Base-by-base conservation (phyloP, 1,140 invertebrate genomes). In the Halictus rubicundus region DNA sequence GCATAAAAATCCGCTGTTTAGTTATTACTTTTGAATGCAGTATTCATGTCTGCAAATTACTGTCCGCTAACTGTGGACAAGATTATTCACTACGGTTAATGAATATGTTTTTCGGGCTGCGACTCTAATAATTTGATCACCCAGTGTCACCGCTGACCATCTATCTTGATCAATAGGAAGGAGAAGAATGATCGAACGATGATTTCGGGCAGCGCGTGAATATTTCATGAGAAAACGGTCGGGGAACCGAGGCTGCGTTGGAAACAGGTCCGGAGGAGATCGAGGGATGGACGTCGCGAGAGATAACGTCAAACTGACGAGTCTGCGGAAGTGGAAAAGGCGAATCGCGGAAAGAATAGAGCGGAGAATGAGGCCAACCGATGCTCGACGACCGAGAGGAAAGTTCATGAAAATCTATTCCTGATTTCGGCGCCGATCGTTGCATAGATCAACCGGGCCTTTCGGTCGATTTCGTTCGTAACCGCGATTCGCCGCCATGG, bases 331-430 rank as follows among this genome's bases (percentile, higher is more conserved):
- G 52, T 25, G 73, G 25, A 60, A 46, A 46, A 46, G 42, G 14
- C 42, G 42, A 14, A 10, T 46, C 42, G 42, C 12, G 54, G 54
- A 52, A 52, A 21, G 49, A 52, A 52, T 5, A 16, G 49, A 46
- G 0, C 2, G 0, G 49, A 21, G 49, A 52, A 52, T 52, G 5
- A 52, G 49, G 49, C 19, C 49, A 52, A 16, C 19, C 49, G 16
- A 16, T 46, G 42, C 9, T 1, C 42, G 42, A 32, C 60, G 49
- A 6, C 14, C 76, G 59, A 16, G 81, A 80, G 27, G 83, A 86
- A 89, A 88, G 87, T 89, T 87, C 80, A 90, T 88, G 88, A 89
- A 90, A 91, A 91, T 90, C 82, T 89, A 89, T 89, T 87, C 88
- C 37, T 84, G 82, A 84, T 85, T 85, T 85, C 69, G 78, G 81